Base-by-base conservation (phyloP, 2,888 invertebrate species). In the Drosophila tanythrix region DNA sequence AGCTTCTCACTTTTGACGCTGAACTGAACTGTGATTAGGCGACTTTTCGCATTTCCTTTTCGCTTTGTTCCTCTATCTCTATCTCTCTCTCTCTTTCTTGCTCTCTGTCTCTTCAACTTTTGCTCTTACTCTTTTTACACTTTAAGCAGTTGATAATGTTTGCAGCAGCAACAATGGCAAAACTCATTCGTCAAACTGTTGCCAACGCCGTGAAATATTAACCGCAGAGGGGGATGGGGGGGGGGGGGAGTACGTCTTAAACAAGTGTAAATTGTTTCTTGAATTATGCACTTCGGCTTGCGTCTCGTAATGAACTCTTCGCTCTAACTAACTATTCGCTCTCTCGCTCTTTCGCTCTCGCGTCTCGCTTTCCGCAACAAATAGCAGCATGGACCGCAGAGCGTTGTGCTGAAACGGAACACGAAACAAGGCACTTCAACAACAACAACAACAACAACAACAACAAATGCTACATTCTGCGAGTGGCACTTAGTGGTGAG, bases 251-350 rank as follows among this genome's bases (percentile, higher is more conserved):
- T 27, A 5, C 35, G 50, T 52, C 33, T 43, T 43, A 52, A 58
- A 62, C 59, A 70, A 64, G 61, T 69, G 73, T 60, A 69, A 79
- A 84, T 71, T 67, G 69, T 69, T 71, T 71, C 59, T 57, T 72
- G 64, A 76, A 74, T 79, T 81, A 71, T 81, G 83, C 86, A 82
- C 71, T 79, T 79, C 64, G 69, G 52, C 76, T 77, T 74, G 76
- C 70, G 80, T 79, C 75, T 75, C 62, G 58, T 78, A 70, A 77
- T 70, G 67, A 70, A 74, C 73, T 46, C 29, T 11, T 18, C 10
- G 13, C 31, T 7, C 33, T 7, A 25, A 36, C 48, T 31, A 31
- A 27, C 72, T 38, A 7, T n/a, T 15, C 18, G 2, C 8, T 13
- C 35, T 33, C 6, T 8, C 38, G 8, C 38, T 38, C 18, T 18